Conservation (phyloP, 1,140 invertebrate species). For the Eriosoma lanigerum region DNA sequence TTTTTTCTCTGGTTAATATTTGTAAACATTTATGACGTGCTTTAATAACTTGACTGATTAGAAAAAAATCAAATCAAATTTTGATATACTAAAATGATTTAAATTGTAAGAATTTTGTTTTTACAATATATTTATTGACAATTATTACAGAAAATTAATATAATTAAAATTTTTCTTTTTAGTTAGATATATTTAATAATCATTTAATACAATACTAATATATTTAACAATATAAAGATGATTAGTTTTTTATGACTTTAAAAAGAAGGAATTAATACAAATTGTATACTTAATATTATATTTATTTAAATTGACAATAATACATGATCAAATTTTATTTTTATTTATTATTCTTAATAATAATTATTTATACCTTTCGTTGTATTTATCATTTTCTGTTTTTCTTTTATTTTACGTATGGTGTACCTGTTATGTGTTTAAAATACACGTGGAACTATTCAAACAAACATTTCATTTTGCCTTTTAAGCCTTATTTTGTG, state of each 20-base stretch:
- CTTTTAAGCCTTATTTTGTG: not conserved
- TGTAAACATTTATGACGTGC: not conserved
- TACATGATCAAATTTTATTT: too few species aligned
- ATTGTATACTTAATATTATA: not conserved
- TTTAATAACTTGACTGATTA: not conserved
- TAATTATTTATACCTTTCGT: not conserved
- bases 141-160: not conserved
- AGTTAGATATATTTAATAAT: not conserved
- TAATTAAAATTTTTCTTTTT: not conserved
- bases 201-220: not conserved
- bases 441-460: too few species aligned
- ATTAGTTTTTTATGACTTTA: not conserved
- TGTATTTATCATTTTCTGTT: too few species aligned
- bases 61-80: not conserved
- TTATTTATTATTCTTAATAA: not conserved
- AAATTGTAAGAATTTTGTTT: not conserved
- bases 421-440: not conserved
- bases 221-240: not conserved
- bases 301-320: not conserved
- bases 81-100: too few species aligned
- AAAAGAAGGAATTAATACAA: not conserved
- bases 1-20: not conserved
- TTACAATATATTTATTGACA: not conserved
- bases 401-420: too few species aligned
- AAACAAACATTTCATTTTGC: not conserved